phyloP scores from a whole-genome alignment of 2,113 vertebrate genomes.

The Emydocephalus ijimae region DNA sequence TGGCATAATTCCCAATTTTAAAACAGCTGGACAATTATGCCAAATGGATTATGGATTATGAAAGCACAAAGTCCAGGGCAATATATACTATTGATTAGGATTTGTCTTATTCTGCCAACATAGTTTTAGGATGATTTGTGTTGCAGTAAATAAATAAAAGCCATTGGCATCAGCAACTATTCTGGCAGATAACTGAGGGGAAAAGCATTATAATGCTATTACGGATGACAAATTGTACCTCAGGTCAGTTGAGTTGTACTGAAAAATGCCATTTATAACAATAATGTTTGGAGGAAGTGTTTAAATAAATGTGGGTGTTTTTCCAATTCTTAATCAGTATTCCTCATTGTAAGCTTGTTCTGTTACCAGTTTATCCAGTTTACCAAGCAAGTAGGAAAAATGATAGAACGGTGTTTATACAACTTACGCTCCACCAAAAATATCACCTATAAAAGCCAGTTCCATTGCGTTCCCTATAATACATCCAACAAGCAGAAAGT shows the following conservation, averaged over 20 bases:
- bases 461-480: neutral
- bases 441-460: neutral
- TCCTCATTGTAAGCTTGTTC: neutral
- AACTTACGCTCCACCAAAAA: too few relatives aligned
- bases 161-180: neutral
- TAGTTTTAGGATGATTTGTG: slow-evolving; percentile 20
- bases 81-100: slow-evolving; percentile 13
- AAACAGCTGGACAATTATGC: neutral
- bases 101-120: neutral
- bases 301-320: neutral
- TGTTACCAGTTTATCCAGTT: neutral
- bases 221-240: neutral
- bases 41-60: neutral
- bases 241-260: neutral
- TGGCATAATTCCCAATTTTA: neutral
- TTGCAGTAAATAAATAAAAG: slow-evolving; percentile 35
- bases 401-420: neutral
- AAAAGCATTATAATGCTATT: neutral
- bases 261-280: neutral
- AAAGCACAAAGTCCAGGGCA: neutral
- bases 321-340: neutral
- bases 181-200: slow-evolving; percentile 15
- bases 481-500: neutral
- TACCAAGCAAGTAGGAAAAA: neutral
- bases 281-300: neutral